Evolutionary conservation across 2,888 invertebrate genomes (phyloP), one percentile per base, ranked within the genome.

Genomic region (Erebia epiphron): DNA sequence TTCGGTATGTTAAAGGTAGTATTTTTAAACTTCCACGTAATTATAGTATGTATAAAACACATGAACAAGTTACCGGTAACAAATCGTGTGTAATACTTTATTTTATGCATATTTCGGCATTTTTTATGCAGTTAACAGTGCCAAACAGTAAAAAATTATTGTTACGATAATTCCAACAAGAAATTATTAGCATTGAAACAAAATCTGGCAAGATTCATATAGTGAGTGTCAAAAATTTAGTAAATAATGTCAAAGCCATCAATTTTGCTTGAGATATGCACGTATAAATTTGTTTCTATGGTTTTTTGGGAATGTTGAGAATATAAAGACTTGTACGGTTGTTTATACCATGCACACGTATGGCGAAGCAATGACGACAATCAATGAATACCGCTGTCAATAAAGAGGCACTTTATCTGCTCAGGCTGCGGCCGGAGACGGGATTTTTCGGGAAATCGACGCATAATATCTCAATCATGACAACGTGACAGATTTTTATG

Each of bases 361-460:
- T 49, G 49, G 62, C 16, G 58, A 21, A 58, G 57, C 69, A 69
- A 57, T 72, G 21, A 69, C 52, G 54, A 62, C 69, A 18, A 63
- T n/a, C 50, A 41, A 58, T 61, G 62, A 58, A 50, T 52, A 57
- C 16, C 49, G 21, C 61, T 63, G 68, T 54, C 65, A 57, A 66
- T 75, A 75, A 76, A 65, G 54, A 75, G 76, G 75, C 68, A 62
- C 75, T 77, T 75, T 75, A 69, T 73, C 71, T 76, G 76, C 76
- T 63, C 67, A 13, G 43, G 56, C 16, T 56, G 69, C 60, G 13
- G 41, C 60, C 61, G 65, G 65, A 52, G 49, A 26, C 54, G 60
- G 35, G 50, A 65, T 66, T 61, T 65, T 73, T 75, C 67, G 67
- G 71, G 65, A 77, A 76, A 74, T 63, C 61, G 13, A 21, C 70